Base-by-base conservation (phyloP, 92 coral and sea anemone species). In the Scolanthus callimorphus region DNA sequence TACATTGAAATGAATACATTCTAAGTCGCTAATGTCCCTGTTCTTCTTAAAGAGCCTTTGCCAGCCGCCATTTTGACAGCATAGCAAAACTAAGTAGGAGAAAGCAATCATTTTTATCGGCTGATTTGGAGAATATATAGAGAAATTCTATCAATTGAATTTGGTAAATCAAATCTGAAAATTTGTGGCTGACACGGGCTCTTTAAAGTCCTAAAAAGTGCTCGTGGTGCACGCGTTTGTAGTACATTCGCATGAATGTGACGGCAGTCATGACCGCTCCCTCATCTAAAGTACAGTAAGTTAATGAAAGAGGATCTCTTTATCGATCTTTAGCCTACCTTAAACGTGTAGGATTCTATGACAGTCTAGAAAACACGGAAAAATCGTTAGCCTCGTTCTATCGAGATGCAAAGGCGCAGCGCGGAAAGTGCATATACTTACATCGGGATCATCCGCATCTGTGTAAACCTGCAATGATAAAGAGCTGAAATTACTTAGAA, bases 331-430 rank as follows among this genome's bases (percentile, higher is more conserved):
- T 26, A 45, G 15, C 57, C n/a, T 78, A 73, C 97, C 97, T 91
- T 91, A 59, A 91, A 91, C 34, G 96, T 91, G 63, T 91, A 91
- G 12, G 97, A 83, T 63, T 91, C 97, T 29, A 91, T 80, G 31
- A 87, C 87, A 29, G 96, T 91, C 97, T 91, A 60, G 28, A 64
- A 51, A 39, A 56, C 21, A 34, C 62, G 20, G 25, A 29, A 1
- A 31, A 17, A n/a, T n/a, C 8, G 23, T n/a, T 1, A 12, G 27
- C 17, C 15, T 31, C 8, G 50, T 49, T 13, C 21, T 15, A 1
- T 25, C 27, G 19, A 12, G 11, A 20, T 15, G 17, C 38, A 12
- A 2, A 44, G 24, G 6, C 24, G 27, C 4, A 23, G 21, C 31
- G 39, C 4, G n/a, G 30, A 6, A 26, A 4, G 6, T 30, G 17